Base-by-base conservation (phyloP, 2,113 vertebrate genomes). In the Herpailurus yagouaroundi region DNA sequence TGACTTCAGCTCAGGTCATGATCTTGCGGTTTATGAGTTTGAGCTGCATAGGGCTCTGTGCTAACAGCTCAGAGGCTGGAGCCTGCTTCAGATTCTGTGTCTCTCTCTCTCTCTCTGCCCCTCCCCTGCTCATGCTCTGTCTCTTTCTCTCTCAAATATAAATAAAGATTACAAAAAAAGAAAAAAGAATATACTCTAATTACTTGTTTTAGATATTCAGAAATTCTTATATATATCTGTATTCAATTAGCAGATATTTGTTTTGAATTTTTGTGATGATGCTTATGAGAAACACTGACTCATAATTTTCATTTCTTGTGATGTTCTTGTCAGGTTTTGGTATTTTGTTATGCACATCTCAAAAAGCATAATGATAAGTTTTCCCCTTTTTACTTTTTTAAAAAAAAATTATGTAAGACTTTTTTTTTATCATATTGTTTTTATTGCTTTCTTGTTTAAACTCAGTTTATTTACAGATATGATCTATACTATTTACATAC, bases 391-490 rank as follows among this genome's bases (percentile, higher is more conserved):
- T 18, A 63, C 8, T 57, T 41, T 68, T 38, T 48, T 85, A 85
- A 18, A 57, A 57, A 87, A 66, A 4, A 38, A 12, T 71, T 45
- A 29, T 13, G 0, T 73, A 66, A 89, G 16, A 55, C 36, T 66
- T 73, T 95, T 83, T 83, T 41, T 4, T 41, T 93, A 50, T 80
- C 41, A 79, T 73, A 33, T 96, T 86, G 18, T 66, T 96, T 48
- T 38, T 66, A 94, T 91, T 96, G n/a, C 84, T 90, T 94, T 82
- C 84, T 76, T 85, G 19, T 91, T 86, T 64, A 64, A 77, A 82
- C 66, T 80, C 73, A 48, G 36, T 27, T 91, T 13, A 64, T 73
- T 79, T 89, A 92, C 57, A 89, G 87, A 89, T 83, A 68, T 69
- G 68, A 5, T 36, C 23, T 83, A 81, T 76, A 89, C 77, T 90